A percentile compares a stretch with the other conserved stretches of the same genome.
Conservation (phyloP, 2,113 vertebrate species). For the Brachyhypopomus gauderio region DNA sequence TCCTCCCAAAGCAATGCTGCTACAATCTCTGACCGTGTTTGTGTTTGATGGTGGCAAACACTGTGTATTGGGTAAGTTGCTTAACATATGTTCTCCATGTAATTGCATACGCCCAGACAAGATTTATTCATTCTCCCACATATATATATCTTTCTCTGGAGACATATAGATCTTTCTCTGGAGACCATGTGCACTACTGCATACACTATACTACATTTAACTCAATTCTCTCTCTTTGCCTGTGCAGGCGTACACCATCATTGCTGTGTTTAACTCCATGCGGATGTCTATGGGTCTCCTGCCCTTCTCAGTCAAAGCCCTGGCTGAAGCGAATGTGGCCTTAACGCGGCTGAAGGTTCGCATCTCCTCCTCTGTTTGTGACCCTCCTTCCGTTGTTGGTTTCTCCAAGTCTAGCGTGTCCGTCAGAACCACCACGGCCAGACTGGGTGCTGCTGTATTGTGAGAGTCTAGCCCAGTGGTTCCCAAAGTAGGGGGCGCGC, state of each 20-base stretch:
- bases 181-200: neutral
- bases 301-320: constrained; percentile 73
- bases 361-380: neutral
- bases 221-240: neutral
- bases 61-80: too few species aligned
- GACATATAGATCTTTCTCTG: neutral
- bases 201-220: neutral
- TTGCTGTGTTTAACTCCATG: constrained; percentile 81
- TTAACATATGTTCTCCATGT: too few species aligned
- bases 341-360: constrained; percentile 73
- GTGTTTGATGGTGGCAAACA: too few species aligned
- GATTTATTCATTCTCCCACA: too few species aligned
- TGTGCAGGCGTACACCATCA: constrained; percentile 80
- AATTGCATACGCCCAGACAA: too few species aligned
- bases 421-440: too few species aligned
- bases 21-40: too few species aligned
- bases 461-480: too few species aligned
- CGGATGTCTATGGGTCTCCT: constrained; percentile 73
- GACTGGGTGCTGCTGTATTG: too few species aligned
- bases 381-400: too few species aligned
- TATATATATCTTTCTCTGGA: neutral
- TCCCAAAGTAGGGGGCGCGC: too few species aligned
- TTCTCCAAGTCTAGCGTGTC: neutral
- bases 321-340: constrained; percentile 72
- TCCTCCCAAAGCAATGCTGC: too few species aligned